Conservation (phyloP, 2,113 vertebrate genomes). For the Bungarus multicinctus region DNA sequence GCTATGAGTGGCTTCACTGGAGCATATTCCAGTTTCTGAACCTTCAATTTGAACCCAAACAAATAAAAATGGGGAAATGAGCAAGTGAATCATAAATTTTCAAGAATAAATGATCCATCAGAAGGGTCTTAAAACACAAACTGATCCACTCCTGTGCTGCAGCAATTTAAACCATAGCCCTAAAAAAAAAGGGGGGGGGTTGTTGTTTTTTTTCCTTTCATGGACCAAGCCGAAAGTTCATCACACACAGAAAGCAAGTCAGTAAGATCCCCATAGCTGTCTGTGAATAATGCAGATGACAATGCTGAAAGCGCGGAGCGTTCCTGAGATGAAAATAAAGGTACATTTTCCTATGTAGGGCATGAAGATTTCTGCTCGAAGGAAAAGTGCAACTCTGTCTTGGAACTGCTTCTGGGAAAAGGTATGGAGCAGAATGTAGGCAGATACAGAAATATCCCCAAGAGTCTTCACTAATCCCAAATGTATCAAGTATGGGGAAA, state of each 20-base stretch:
- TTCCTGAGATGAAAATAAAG: neutral
- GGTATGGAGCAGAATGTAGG: neutral
- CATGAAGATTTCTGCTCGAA: neutral
- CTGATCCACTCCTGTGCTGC: neutral
- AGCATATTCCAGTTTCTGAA: constrained; percentile 5
- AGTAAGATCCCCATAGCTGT: neutral
- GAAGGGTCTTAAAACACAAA: neutral
- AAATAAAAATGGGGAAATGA: constrained; percentile 3
- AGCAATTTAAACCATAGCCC: constrained; percentile 12
- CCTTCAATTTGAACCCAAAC: constrained; percentile 18
- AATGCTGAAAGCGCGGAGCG: neutral
- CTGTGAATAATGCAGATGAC: neutral
- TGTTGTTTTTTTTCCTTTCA: constrained; percentile 3
- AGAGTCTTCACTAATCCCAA: neutral
- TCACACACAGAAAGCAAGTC: neutral
- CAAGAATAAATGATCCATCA: constrained; percentile 26
- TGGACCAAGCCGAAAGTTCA: neutral
- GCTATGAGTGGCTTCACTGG: neutral
- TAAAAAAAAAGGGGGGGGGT: constrained; percentile 1
- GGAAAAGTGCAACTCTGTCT: neutral
- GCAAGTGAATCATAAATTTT: constrained; percentile 3
- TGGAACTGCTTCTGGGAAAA: neutral
- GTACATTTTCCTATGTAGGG: neutral
- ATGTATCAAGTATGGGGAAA: neutral
- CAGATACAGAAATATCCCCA: neutral